phyloP scores from a whole-genome alignment of 2,113 vertebrate genomes.

The Protomyctophum bolini region DNA sequence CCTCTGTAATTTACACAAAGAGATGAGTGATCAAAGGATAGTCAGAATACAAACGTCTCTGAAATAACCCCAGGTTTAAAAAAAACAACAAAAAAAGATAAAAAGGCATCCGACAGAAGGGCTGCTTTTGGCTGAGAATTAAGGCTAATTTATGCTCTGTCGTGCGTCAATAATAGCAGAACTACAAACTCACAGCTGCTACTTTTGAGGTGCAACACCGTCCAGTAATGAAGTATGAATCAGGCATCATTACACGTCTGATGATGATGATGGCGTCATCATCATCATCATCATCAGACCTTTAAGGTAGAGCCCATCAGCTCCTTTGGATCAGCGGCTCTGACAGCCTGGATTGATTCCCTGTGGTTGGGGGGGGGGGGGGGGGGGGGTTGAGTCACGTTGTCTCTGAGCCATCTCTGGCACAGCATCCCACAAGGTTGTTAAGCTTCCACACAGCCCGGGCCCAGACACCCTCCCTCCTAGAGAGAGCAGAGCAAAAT shows the following conservation, averaged over 20 bases:
- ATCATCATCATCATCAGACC: conserved; percentile 44
- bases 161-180: too few relatives aligned
- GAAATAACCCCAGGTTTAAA: conserved; percentile 56
- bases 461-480: conserved; percentile 19
- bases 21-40: conserved; percentile 55
- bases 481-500: not conserved
- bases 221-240: not conserved
- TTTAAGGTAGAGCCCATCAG: conserved; percentile 65
- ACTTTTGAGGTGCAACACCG: not conserved
- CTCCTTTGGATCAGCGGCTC: conserved; percentile 53
- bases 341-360: conserved; percentile 62
- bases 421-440: conserved; percentile 24
- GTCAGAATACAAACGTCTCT: conserved; percentile 35
- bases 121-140: conserved; percentile 27
- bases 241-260: conserved; percentile 44
- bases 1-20: conserved; percentile 60
- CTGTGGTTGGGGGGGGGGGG: conserved; percentile 33
- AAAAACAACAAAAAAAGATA: conserved; percentile 21
- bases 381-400: conserved; percentile 51
- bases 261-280: conserved; percentile 40
- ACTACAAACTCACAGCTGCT: too few relatives aligned
- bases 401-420: conserved; percentile 44
- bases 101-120: conserved; percentile 35
- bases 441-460: conserved; percentile 19
- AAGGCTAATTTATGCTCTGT: not conserved